Base-by-base conservation (phyloP, 2,113 vertebrate genomes). In the Charadrius vociferus region DNA sequence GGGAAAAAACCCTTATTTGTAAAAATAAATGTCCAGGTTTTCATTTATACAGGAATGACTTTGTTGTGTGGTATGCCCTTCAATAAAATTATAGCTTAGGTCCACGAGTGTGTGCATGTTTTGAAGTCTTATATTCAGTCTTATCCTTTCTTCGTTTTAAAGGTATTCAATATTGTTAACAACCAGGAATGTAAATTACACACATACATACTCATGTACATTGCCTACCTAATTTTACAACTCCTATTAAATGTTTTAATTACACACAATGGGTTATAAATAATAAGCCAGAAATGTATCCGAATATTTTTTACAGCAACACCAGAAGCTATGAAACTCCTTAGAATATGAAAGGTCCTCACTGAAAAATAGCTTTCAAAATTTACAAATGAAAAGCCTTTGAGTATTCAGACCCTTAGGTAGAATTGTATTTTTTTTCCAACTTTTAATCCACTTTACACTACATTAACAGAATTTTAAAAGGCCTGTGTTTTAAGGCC, bases 21-120 rank as follows among this genome's bases (percentile, higher is more conserved):
- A 91, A 91, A 98, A 97, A 95, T 87, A 97, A 97, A 96, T 32
- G 68, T 37, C 82, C 97, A 95, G 86, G 65, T 97, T 98, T 98
- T 97, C 86, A 97, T 98, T 98, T 98, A 90, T 93, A 86, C 59
- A 91, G 79, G 81, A 74, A 96, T 97, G 83, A 72, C 93, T 96
- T 97, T 97, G 81, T 91, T 58, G 53, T 81, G 81, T 92, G 72
- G 72, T 84, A 97, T 98, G 88, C 14, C 77, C 88, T 98, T 97
- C 80, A 95, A 97, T 96, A 96, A 95, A 96, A 96, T 83, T 94
- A 93, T 55, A 96, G 79, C 94, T 98, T 97, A 95, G 26, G 47
- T 90, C 93, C 81, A 67, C n/a, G 7, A 96, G 39, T 63, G 53
- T 74, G 58, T 81, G 74, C 92, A 81, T 83, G 80, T 90, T 96